Base-by-base conservation (phyloP, 2,888 invertebrate genomes). In the Molorchus minor region DNA sequence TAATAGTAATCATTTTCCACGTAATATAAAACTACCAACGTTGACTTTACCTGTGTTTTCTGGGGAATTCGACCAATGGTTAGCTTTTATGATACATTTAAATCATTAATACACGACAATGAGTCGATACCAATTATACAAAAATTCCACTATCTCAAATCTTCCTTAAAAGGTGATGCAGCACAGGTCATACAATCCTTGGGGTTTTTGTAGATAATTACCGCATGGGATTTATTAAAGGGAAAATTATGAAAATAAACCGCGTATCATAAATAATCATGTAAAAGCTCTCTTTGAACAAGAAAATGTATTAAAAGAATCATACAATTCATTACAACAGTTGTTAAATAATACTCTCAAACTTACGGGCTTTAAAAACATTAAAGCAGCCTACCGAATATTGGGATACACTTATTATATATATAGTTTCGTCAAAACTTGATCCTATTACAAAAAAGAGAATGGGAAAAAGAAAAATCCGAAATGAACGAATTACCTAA, bases 391-490 rank as follows among this genome's bases (percentile, higher is more conserved):
- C 53, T 21, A 53, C 44, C 10, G 8, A 43, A 17, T 8, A 44
- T 36, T 58, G 52, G 52, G 38, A 58, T 41, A 21, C 30, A 29
- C 25, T 58, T 8, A 52, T 58, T 17, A 41, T 58, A 2, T 38
- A 53, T 40, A n/a, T 54, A 10, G 19, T 58, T 40, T 44, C 53
- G 1, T 16, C 45, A 10, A 52, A 53, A 53, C 17, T 58, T 38
- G 46, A 52, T 8, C 25, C 16, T 21, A 15, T 19, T 15, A 46
- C 53, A n/a, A 16, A 52, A 47, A 41, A 10, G 15, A 8, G 46
- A 36, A 21, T 49, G 49, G 49, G 38, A 49, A 29, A 25, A 49
- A 25, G 16, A 3, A 17, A 46, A 45, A 45, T 45, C 30, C 2
- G 30, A 45, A 13, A 16, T 30, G 16, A 7, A 7, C 3, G 29